A percentile compares a stretch with the other conserved stretches of the same genome.
These are phyloP conservation scores for Rhinogobius similis DNA, from an alignment of 2,113 vertebrate species.

Conservation along the genomic window DNA sequence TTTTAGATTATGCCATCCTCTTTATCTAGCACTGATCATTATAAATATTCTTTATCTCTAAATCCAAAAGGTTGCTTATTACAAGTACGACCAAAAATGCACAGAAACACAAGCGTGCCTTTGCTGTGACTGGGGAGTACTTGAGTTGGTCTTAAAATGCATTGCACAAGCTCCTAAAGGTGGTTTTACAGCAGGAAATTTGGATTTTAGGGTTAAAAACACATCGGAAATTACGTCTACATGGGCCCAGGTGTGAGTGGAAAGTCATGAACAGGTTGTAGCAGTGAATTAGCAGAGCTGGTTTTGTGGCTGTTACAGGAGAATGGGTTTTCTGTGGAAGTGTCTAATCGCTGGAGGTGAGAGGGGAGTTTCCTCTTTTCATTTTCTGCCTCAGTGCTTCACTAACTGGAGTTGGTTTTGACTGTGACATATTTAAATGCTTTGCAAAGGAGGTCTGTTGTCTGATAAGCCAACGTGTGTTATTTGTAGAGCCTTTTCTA, in stretches of 20 bases:
- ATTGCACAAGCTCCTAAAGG: neutral
- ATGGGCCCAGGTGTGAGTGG: neutral
- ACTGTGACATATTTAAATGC: no score
- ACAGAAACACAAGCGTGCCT: neutral
- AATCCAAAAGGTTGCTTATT: no score
- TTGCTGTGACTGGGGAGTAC: neutral
- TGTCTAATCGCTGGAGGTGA: constrained; percentile 50
- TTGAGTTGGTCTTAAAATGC: neutral
- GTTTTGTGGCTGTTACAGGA: constrained; percentile 2
- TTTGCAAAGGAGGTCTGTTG: no score
- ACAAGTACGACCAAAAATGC: neutral
- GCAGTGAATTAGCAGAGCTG: neutral
- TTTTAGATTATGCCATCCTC: no score
- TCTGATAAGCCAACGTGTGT: no score
- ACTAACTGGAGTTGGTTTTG: constrained; percentile 15
- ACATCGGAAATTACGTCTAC: neutral
- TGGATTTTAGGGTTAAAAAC: neutral
- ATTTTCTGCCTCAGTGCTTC: constrained; percentile 40
- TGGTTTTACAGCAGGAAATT: neutral
- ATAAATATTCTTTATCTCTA: no score
- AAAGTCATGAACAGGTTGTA: neutral
- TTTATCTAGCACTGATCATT: no score
- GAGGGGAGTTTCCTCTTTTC: constrained; percentile 16
- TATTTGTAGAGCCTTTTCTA: no score
- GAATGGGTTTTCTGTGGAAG: constrained; percentile 37